Conservation (phyloP, 2,797 vertebrate species). For the Bradypodion ventrale region DNA sequence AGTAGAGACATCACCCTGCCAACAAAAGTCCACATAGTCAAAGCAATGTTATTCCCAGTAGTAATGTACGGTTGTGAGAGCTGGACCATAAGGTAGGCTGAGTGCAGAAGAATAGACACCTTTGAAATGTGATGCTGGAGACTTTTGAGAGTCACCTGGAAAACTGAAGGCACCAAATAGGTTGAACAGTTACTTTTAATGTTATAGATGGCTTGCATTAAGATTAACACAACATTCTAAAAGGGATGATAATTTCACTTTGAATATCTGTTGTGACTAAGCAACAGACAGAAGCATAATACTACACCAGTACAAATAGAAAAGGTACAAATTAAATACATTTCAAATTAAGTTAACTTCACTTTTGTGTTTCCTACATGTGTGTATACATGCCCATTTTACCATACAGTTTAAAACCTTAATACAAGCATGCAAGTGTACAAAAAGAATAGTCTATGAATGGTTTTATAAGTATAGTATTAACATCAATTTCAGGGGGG, state of each 20-base stretch:
- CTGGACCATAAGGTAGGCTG: too few species aligned
- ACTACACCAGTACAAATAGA: background rate
- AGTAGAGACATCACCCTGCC: too few species aligned
- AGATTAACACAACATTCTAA: background rate
- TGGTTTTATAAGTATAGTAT: too few species aligned
- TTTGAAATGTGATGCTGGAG: too few species aligned
- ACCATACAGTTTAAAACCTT: background rate
- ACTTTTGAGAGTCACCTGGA: too few species aligned
- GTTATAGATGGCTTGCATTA: background rate
- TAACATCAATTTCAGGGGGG: too few species aligned
- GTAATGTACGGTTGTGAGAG: too few species aligned
- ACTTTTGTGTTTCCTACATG: background rate
- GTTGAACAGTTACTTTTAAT: constrained; percentile 5
- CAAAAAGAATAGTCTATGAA: background rate
- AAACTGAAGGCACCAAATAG: background rate
- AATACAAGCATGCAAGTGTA: background rate
- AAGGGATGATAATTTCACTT: background rate
- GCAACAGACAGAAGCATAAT: background rate
- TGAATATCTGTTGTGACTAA: background rate
- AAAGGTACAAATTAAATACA: constrained; percentile 11
- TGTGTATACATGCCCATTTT: background rate
- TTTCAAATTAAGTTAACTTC: background rate
- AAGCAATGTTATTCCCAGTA: too few species aligned
- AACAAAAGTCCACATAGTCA: too few species aligned
- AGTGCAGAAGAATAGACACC: too few species aligned